Conservation (phyloP, 2,888 invertebrate genomes). For the Deilephila porcellus region DNA sequence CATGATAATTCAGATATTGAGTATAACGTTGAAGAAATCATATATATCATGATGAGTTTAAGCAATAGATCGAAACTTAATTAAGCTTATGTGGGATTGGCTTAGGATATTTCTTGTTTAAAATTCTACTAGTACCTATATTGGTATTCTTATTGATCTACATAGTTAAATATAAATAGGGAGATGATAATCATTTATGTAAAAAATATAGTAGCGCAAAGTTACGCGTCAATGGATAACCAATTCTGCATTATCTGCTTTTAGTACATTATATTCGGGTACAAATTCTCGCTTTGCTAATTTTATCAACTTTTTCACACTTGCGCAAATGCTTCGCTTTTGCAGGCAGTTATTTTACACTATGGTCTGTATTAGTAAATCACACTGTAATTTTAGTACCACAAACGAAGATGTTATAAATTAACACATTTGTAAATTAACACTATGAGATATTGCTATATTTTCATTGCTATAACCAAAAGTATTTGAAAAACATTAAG, state of each 20-base stretch:
- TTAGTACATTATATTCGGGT: conserved; percentile 8
- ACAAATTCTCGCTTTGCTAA: conserved; percentile 20
- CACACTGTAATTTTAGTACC: not conserved
- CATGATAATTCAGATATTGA: too few species aligned
- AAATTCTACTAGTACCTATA: not conserved
- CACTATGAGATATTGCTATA: not conserved
- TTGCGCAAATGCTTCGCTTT: not conserved
- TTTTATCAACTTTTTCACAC: conserved; percentile 8
- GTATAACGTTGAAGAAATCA: too few species aligned
- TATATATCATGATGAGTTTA: too few species aligned
- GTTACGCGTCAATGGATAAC: not conserved
- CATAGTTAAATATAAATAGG: not conserved
- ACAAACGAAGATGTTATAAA: not conserved
- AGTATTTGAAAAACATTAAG: too few species aligned
- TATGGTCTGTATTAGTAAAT: not conserved
- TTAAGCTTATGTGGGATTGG: too few species aligned
- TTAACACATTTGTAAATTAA: conserved; percentile 1
- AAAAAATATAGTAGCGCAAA: not conserved
- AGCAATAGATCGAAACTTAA: too few species aligned
- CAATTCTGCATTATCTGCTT: conserved; percentile 1
- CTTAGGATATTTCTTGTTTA: too few species aligned
- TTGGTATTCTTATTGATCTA: not conserved
- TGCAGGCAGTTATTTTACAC: not conserved
- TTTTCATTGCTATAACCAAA: not conserved
- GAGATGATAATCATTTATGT: not conserved